A percentile compares a stretch with the other conserved stretches of the same genome.
These are phyloP conservation scores for Acipenser oxyrinchus DNA, from an alignment of 2,797 vertebrate genomes.

Conservation along the genomic window DNA sequence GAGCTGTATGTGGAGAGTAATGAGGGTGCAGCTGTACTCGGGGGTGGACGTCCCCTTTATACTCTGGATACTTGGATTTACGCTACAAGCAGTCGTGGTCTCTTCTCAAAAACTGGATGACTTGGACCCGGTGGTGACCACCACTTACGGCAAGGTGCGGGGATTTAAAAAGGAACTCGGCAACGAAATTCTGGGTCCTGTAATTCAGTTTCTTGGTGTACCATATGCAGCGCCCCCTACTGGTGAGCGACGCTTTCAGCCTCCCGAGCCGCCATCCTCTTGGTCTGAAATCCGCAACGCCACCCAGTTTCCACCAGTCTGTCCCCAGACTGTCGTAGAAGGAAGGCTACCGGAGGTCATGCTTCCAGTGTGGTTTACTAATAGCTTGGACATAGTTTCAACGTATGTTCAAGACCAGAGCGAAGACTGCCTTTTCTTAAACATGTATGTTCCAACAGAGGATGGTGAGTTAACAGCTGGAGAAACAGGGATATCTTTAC, in stretches of 20 bases:
- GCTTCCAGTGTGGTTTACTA: constrained; percentile 98
- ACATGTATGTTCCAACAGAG: constrained; percentile 98
- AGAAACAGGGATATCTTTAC: constrained; percentile 37
- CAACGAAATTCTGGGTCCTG: constrained; percentile 72
- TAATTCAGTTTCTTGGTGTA: constrained; percentile 71
- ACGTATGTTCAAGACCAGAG: constrained; percentile 95
- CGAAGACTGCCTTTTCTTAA: constrained; percentile 95
- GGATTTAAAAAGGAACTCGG: constrained; percentile 73
- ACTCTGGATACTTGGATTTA: constrained; percentile 53
- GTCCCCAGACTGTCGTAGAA: constrained; percentile 93
- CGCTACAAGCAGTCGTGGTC: constrained; percentile 53
- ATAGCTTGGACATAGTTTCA: constrained; percentile 91
- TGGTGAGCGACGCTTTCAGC: constrained; percentile 87
- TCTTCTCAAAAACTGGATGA: constrained; percentile 72
- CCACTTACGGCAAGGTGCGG: constrained; percentile 69
- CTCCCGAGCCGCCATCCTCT: constrained; percentile 77
- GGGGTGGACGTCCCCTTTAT: constrained; percentile 47
- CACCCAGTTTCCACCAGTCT: constrained; percentile 89
- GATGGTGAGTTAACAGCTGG: constrained; percentile 88
- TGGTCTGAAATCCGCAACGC: constrained; percentile 89
- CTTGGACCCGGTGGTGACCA: constrained; percentile 64
- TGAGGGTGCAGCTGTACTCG: constrained; percentile 35
- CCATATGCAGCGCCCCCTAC: constrained; percentile 76
- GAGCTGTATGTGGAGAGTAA: constrained; percentile 51
- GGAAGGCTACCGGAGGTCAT: constrained; percentile 94